These are phyloP conservation scores for Caenorhabditis uteleia DNA, from an alignment of 2,888 invertebrate species.

Conservation along the genomic window DNA sequence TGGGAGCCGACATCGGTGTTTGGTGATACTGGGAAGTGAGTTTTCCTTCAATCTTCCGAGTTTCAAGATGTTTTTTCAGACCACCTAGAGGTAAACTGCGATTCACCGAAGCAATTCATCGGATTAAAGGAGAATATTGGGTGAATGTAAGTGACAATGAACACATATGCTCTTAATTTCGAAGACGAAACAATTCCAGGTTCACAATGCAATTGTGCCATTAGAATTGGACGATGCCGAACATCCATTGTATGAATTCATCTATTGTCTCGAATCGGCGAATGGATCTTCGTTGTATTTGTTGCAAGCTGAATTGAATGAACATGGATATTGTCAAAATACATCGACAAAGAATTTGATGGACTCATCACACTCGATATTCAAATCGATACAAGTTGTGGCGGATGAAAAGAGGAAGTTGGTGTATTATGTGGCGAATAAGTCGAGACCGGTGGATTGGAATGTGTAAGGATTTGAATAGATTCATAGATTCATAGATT, in stretches of 20 bases:
- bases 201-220: slow-evolving; percentile 39
- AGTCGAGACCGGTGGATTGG: slow-evolving; percentile 47
- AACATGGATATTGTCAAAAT: slow-evolving; percentile 1
- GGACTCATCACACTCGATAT: slow-evolving; percentile 37
- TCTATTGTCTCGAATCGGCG: slow-evolving; percentile 22
- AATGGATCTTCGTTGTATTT: slow-evolving; percentile 7
- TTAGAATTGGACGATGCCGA: slow-evolving; percentile 20
- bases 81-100: slow-evolving; percentile 7
- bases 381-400: slow-evolving; percentile 53
- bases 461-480: slow-evolving; percentile 46
- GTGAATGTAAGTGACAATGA: slow-evolving; percentile 15
- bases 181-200: too few species aligned
- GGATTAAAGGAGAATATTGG: slow-evolving; percentile 17
- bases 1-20: slow-evolving; percentile 3
- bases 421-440: slow-evolving; percentile 62
- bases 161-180: not conserved
- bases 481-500: not conserved
- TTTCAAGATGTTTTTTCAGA: not conserved
- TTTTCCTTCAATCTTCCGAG: not conserved
- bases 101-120: slow-evolving; percentile 4
- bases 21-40: slow-evolving; percentile 2
- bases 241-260: slow-evolving; percentile 28
- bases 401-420: slow-evolving; percentile 51
- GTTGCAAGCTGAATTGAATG: slow-evolving; percentile 12
- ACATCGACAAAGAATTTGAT: slow-evolving; percentile 5